Percentiles rank a stretch among this genome's conserved stretches.
Conservation (phyloP, 2,888 invertebrate genomes). For the Dyspetes luteomarginatus region DNA sequence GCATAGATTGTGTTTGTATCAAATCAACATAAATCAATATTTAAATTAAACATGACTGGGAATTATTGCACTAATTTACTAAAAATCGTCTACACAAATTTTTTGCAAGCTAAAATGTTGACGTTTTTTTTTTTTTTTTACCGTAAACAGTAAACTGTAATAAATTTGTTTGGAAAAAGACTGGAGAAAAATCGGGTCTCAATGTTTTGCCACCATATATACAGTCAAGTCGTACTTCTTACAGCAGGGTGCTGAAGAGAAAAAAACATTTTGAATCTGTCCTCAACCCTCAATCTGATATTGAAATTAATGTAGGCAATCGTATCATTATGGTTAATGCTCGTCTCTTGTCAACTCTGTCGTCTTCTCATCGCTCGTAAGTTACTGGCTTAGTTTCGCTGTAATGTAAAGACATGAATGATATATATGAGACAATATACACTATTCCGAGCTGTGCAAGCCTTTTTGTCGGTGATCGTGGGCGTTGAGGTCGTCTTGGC, state of each 20-base stretch:
- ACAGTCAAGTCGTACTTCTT: no score
- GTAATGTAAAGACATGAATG: conserved; percentile 53
- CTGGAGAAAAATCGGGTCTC: no score
- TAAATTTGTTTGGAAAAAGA: no score
- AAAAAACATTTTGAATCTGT: background rate
- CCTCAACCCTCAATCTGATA: background rate
- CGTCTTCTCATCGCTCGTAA: conserved; percentile 51
- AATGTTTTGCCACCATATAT: no score
- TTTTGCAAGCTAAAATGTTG: no score
- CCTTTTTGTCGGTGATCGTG: conserved; percentile 74
- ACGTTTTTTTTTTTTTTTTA: no score
- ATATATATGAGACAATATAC: conserved; percentile 46
- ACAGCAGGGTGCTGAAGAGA: background rate
- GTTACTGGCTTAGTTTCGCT: conserved; percentile 54
- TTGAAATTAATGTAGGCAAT: conserved; percentile 48
- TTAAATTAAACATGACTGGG: no score
- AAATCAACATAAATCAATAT: no score
- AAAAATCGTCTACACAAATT: no score
- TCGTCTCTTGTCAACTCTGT: conserved; percentile 22
- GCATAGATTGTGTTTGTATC: no score
- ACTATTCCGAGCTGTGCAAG: conserved; percentile 33
- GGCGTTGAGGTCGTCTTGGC: conserved; percentile 81
- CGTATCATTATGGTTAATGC: conserved; percentile 26
- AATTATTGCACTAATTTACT: no score
- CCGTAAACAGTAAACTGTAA: no score